Percentiles rank a stretch among this genome's conserved stretches.
These are phyloP conservation scores for pig (Sus scrofa) DNA, from an alignment of 2,113 vertebrate genomes.

Conservation along the genomic window T2T-Sscrofa CM000813.6:35350001-35350500, in stretches of 20 bases:
- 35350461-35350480: too few relatives aligned
- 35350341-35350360: too few relatives aligned
- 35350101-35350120: background rate
- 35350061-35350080: background rate
- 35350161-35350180: background rate
- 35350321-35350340: too few relatives aligned
- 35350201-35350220: background rate
- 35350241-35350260: background rate
- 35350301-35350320: too few relatives aligned
- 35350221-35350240: conserved; percentile 15
- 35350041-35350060: conserved; percentile 34
- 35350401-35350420: too few relatives aligned
- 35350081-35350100: conserved; percentile 34
- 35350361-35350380: too few relatives aligned
- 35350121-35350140: conserved; percentile 27
- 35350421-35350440: too few relatives aligned
- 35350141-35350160: conserved; percentile 20
- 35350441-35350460: too few relatives aligned
- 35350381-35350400: too few relatives aligned
- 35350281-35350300: conserved; percentile 41
- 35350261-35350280: background rate
- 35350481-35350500: too few relatives aligned
- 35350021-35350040: background rate
- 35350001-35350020: conserved; percentile 39
- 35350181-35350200: conserved; percentile 5